These are phyloP conservation scores for Brassicogethes aeneus DNA, from an alignment of 2,888 invertebrate species.

Conservation along the genomic window DNA sequence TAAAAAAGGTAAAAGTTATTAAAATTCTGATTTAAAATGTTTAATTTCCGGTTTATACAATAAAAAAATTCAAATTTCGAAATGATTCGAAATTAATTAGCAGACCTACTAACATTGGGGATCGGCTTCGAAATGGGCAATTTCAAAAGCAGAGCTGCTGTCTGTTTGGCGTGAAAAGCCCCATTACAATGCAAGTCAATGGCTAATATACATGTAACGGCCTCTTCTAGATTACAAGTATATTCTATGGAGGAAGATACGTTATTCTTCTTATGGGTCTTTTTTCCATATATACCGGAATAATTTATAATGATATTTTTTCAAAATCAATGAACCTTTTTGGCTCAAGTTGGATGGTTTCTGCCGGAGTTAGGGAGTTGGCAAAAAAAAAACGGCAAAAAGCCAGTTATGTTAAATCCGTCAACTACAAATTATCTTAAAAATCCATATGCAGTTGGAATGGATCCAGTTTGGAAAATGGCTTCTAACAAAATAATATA, in stretches of 20 bases:
- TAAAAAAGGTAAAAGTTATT: too few species aligned
- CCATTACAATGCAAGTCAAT: too few species aligned
- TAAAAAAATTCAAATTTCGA: too few species aligned
- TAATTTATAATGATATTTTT: constrained; percentile 97
- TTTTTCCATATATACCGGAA: constrained; percentile 96
- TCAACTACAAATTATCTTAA: constrained; percentile 49
- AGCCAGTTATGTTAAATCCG: constrained; percentile 53
- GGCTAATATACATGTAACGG: too few species aligned
- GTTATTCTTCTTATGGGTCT: constrained; percentile 94
- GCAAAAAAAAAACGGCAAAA: constrained; percentile 43
- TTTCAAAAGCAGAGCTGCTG: too few species aligned
- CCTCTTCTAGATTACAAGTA: constrained; percentile 92
- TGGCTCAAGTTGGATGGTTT: constrained; percentile 76
- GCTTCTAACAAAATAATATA: constrained; percentile 80
- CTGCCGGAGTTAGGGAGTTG: constrained; percentile 43
- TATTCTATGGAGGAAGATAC: constrained; percentile 96
- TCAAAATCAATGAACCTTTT: constrained; percentile 94
- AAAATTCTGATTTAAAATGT: too few species aligned
- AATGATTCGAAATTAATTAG: too few species aligned
- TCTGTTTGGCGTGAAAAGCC: too few species aligned
- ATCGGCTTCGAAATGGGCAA: too few species aligned
- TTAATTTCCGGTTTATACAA: too few species aligned
- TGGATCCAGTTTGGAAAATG: constrained; percentile 76
- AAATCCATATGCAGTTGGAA: constrained; percentile 79
- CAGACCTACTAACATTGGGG: too few species aligned